Evolutionary conservation across 2,797 vertebrate species (phyloP).

Genomic region (Apogon hyalosoma): DNA sequence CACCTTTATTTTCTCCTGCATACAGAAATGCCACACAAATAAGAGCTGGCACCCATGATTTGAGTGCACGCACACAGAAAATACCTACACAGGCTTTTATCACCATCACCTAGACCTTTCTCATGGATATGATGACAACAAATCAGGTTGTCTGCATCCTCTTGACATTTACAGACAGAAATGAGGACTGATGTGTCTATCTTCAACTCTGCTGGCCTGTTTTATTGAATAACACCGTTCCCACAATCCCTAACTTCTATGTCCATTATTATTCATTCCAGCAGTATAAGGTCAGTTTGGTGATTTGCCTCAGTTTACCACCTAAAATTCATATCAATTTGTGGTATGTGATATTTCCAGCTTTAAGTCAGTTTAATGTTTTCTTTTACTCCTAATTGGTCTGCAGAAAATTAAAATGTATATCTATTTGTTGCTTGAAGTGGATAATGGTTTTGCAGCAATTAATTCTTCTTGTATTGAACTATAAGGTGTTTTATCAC

Average conservation of each 20-base stretch:
- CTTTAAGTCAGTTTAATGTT: constrained; percentile 18
- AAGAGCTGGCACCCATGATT: constrained; percentile 8
- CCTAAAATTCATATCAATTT: constrained; percentile 56
- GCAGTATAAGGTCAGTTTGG: constrained; percentile 68
- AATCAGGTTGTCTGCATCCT: constrained; percentile 73
- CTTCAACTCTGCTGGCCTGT: constrained; percentile 29
- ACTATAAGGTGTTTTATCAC: not conserved
- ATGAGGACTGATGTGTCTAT: constrained; percentile 73
- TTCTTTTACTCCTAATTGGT: constrained; percentile 28
- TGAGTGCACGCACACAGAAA: constrained; percentile 1
- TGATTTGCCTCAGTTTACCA: constrained; percentile 52
- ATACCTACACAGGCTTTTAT: constrained; percentile 28
- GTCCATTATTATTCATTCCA: constrained; percentile 71
- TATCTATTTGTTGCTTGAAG: constrained; percentile 6
- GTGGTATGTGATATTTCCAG: constrained; percentile 47
- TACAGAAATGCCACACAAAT: constrained; percentile 27
- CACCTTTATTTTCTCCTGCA: constrained; percentile 11
- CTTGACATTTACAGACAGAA: constrained; percentile 72
- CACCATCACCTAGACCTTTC: constrained; percentile 63
- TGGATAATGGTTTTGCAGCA: constrained; percentile 7
- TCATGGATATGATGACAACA: constrained; percentile 65
- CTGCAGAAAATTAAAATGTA: not conserved
- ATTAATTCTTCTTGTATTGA: not conserved
- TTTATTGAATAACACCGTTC: constrained; percentile 60
- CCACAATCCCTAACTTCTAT: constrained; percentile 38